Evolutionary conservation across 2,797 vertebrate genomes (phyloP).

Genomic region (Poecile montanus): DNA sequence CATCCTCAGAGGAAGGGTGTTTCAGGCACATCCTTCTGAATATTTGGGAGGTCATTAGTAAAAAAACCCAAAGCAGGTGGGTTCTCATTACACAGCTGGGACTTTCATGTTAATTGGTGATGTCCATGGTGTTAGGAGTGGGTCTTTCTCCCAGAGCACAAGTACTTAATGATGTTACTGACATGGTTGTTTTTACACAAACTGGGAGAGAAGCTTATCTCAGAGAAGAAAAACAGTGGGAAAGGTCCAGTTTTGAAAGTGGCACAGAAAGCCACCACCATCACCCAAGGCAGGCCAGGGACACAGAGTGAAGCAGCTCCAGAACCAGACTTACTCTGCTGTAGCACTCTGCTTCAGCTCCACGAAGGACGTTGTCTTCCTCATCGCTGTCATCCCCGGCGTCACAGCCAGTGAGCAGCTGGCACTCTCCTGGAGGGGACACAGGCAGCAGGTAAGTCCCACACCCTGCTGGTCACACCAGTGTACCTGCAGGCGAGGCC

Average conservation of each 20-base stretch:
- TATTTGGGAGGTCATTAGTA: not conserved
- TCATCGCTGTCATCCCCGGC: constrained; percentile 7
- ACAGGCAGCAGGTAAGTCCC: not conserved
- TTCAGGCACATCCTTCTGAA: not conserved
- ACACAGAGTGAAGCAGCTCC: rapidly evolving
- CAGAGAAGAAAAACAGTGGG: not conserved
- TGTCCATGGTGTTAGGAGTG: not conserved
- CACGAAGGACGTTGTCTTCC: constrained; percentile 34
- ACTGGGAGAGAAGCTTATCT: not conserved
- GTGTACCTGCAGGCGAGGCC: not conserved
- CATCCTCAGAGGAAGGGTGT: not conserved
- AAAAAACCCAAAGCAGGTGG: not conserved
- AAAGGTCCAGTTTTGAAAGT: not conserved
- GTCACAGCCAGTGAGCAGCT: not conserved
- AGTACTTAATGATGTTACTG: not conserved
- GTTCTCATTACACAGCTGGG: not conserved
- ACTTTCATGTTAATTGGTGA: not conserved
- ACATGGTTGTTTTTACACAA: not conserved
- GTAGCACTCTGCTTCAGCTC: constrained; percentile 69
- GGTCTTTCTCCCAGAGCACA: not conserved
- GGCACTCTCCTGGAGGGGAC: constrained; percentile 63
- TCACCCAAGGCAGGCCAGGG: not conserved
- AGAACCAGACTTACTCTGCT: constrained; percentile 71
- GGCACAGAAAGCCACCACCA: not conserved
- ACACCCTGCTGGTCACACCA: not conserved